Evolutionary conservation across 2,113 vertebrate genomes (phyloP).

Genomic region (Ellobius talpinus): DNA sequence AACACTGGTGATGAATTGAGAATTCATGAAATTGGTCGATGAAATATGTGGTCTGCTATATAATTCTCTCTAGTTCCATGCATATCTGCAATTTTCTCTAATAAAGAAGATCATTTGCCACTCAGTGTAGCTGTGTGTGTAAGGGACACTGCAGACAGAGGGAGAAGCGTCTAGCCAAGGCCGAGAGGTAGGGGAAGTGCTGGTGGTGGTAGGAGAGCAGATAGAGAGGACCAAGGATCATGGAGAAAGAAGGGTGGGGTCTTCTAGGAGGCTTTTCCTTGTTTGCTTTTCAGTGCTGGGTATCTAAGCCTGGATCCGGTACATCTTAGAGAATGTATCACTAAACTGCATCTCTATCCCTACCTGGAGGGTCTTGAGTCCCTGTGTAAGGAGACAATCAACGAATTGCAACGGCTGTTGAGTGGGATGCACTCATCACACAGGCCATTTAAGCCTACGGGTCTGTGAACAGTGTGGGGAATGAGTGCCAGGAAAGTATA

Average conservation of each 20-base stretch:
- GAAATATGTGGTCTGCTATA: background rate
- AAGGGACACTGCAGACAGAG: background rate
- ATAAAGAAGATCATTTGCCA: background rate
- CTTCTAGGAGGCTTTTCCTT: background rate
- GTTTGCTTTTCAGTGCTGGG: background rate
- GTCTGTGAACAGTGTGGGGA: background rate
- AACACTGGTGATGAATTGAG: too few species aligned
- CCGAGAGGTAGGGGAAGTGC: too few species aligned
- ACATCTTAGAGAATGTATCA: background rate
- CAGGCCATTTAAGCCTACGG: background rate
- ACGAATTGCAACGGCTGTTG: background rate
- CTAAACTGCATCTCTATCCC: background rate
- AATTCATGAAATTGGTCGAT: background rate
- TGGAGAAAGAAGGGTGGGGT: too few species aligned
- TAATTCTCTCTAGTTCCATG: background rate
- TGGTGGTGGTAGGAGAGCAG: background rate
- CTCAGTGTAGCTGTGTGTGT: background rate
- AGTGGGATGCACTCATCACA: background rate
- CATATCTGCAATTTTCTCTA: background rate
- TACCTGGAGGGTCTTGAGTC: background rate
- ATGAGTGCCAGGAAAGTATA: background rate
- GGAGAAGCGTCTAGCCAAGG: background rate
- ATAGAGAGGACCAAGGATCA: background rate
- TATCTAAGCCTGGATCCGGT: background rate
- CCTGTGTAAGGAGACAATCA: background rate